Conservation (phyloP, 2,797 vertebrate genomes). For the Pseudocheirus occidentalis region DNA sequence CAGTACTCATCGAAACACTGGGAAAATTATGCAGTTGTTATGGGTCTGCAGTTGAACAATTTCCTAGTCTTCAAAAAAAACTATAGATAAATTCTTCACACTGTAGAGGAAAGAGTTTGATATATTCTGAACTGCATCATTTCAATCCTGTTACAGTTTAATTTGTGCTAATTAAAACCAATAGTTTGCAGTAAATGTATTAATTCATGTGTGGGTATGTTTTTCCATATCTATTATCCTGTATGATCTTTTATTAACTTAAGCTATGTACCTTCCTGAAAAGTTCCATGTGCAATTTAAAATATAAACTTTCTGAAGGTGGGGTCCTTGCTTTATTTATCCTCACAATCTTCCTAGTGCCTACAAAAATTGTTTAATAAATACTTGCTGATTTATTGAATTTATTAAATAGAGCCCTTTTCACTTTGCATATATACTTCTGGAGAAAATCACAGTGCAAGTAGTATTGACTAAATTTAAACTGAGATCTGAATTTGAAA, state of each 20-base stretch:
- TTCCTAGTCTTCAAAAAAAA: too few species aligned
- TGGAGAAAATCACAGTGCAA: conserved; percentile 58
- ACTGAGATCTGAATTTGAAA: conserved; percentile 65
- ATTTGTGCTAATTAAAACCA: conserved; percentile 72
- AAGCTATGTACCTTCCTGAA: conserved; percentile 54
- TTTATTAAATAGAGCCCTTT: conserved; percentile 20
- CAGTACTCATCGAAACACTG: too few species aligned
- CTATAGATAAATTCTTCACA: too few species aligned
- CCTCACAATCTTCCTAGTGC: too few species aligned
- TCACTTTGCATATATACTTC: conserved; percentile 65
- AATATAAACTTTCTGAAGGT: too few species aligned
- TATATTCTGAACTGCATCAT: conserved; percentile 12
- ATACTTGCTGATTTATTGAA: too few species aligned
- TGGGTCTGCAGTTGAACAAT: too few species aligned
- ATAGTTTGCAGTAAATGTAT: conserved; percentile 67
- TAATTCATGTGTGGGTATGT: conserved; percentile 57
- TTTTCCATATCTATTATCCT: conserved; percentile 70
- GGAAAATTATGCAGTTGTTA: too few species aligned
- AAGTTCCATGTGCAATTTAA: conserved; percentile 46
- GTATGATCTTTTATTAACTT: conserved; percentile 70
- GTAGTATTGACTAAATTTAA: conserved; percentile 65
- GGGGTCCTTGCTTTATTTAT: too few species aligned
- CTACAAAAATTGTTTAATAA: too few species aligned
- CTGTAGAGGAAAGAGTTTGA: too few species aligned
- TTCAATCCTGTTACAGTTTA: conserved; percentile 60